phyloP scores from a whole-genome alignment of 2,797 vertebrate genomes.

The Pygocentrus nattereri region DNA sequence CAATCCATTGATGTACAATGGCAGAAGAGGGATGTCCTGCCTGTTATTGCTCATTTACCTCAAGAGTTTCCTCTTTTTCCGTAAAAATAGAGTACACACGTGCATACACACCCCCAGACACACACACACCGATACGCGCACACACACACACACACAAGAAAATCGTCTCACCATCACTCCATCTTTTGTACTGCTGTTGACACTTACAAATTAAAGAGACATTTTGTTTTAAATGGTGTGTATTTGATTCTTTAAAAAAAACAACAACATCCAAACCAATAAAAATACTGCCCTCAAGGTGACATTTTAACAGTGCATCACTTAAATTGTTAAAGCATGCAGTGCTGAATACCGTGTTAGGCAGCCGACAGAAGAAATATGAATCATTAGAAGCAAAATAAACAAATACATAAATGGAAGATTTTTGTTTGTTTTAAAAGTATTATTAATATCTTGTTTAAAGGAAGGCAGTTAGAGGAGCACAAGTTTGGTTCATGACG shows the following conservation, averaged over 20 bases:
- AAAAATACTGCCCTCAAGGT: not conserved
- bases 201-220: slow-evolving; percentile 99
- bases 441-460: not conserved
- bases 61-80: slow-evolving; percentile 98
- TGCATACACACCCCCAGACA: slow-evolving; percentile 32
- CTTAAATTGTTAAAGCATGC: not conserved
- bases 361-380: too few species aligned
- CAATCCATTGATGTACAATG: slow-evolving; percentile 84
- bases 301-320: not conserved
- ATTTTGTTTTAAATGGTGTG: slow-evolving; percentile 95
- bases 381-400: not conserved
- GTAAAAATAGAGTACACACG: slow-evolving; percentile 78
- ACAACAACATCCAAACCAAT: not conserved
- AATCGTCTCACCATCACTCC: slow-evolving; percentile 97
- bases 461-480: too few species aligned
- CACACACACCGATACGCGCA: slow-evolving; percentile 33
- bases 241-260: slow-evolving; percentile 57
- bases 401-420: not conserved
- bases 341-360: not conserved
- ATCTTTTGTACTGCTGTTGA: slow-evolving; percentile 99
- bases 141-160: slow-evolving; percentile 61
- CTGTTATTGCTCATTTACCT: slow-evolving; percentile 99
- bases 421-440: too few species aligned
- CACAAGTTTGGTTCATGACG: too few species aligned
- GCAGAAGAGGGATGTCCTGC: slow-evolving; percentile 88